These are phyloP conservation scores for Arothron firmamentum DNA, from an alignment of 2,113 vertebrate genomes.

Conservation along the genomic window DNA sequence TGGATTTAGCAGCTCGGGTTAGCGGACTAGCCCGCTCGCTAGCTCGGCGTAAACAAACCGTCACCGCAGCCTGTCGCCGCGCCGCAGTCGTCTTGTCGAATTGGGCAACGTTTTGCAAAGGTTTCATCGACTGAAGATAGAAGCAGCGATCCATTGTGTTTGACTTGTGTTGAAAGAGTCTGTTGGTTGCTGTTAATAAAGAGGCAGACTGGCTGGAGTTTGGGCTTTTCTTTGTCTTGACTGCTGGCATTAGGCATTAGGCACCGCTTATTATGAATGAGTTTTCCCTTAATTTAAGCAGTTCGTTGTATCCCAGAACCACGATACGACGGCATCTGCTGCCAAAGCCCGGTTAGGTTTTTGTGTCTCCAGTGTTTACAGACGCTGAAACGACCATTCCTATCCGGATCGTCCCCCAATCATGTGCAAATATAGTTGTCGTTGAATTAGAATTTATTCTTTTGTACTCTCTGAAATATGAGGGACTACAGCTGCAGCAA, in stretches of 20 bases:
- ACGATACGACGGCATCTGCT: too few species aligned
- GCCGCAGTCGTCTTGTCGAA: slow-evolving; percentile 18
- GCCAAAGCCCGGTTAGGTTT: too few species aligned
- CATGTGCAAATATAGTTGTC: not conserved
- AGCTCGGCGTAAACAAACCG: slow-evolving; percentile 73
- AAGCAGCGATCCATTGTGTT: not conserved
- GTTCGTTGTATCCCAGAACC: too few species aligned
- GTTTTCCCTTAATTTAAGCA: not conserved
- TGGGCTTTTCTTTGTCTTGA: slow-evolving; percentile 58
- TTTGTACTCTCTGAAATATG: not conserved
- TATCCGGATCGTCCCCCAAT: too few species aligned
- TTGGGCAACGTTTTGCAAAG: too few species aligned
- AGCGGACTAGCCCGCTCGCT: slow-evolving; percentile 58
- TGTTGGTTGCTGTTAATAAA: slow-evolving; percentile 24
- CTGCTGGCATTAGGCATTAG: slow-evolving; percentile 2
- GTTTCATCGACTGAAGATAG: too few species aligned
- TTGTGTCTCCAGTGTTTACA: not conserved
- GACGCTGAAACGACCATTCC: too few species aligned
- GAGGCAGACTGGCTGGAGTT: slow-evolving; percentile 44
- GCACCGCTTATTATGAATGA: not conserved
- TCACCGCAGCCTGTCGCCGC: slow-evolving; percentile 7
- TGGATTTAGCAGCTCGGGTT: slow-evolving; percentile 35
- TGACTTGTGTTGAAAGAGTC: not conserved
- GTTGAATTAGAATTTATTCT: not conserved
- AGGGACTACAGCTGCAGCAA: too few species aligned